Percentiles rank a stretch among this genome's conserved stretches.
Conservation (phyloP, 2,797 vertebrate genomes). For the Tauraco hartlaubi region DNA sequence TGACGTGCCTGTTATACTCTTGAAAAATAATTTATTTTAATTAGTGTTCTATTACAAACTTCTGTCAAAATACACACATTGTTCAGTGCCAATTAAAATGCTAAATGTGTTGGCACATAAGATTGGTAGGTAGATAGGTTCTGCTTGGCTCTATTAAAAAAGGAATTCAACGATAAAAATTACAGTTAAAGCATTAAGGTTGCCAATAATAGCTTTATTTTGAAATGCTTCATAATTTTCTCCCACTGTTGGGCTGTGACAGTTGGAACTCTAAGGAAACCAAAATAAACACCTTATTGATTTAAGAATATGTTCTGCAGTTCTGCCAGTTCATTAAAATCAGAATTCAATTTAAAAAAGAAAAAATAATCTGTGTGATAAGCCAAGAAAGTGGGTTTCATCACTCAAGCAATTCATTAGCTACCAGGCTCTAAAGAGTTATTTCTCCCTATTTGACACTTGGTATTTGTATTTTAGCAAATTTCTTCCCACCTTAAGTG, state of each 20-base stretch:
- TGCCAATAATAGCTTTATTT: conserved; percentile 2
- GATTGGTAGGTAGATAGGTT: neutral
- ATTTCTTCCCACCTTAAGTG: neutral
- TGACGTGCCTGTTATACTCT: neutral
- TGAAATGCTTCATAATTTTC: neutral
- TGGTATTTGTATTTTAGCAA: neutral
- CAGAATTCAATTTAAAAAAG: neutral
- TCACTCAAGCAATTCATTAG: neutral
- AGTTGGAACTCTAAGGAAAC: neutral
- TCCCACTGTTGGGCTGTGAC: neutral
- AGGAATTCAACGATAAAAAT: neutral
- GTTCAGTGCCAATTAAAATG: neutral
- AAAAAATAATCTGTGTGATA: neutral
- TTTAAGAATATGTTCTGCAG: neutral
- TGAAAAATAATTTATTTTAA: conserved; percentile 11
- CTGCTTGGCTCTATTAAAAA: neutral
- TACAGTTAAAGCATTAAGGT: neutral
- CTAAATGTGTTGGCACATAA: neutral
- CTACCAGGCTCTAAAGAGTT: neutral
- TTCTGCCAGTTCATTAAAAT: neutral
- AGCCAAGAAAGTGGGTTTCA: neutral
- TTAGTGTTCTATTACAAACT: neutral
- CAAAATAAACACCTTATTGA: neutral
- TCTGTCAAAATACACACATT: conserved; percentile 4
- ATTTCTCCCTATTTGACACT: neutral